These are phyloP conservation scores for Lycaon pictus DNA, from an alignment of 2,113 vertebrate species.

Conservation along the genomic window DNA sequence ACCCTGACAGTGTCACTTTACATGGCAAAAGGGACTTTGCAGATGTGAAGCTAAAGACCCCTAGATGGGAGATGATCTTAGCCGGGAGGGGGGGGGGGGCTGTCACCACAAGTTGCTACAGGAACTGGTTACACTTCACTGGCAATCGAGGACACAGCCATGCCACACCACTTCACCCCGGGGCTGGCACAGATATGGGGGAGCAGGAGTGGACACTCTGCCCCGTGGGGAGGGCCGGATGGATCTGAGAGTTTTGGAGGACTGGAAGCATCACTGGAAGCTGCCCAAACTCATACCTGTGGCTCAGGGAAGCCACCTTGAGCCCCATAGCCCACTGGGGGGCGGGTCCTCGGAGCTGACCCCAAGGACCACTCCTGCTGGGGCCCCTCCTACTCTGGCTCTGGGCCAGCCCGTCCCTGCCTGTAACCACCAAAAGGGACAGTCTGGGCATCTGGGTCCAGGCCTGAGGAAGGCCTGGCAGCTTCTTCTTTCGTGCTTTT, in stretches of 20 bases:
- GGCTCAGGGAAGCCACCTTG: not conserved
- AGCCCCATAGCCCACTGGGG: accelerated
- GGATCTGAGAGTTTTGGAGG: accelerated
- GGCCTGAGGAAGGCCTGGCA: not conserved
- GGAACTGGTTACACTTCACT: not conserved
- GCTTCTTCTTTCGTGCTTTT: not conserved
- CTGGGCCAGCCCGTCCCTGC: not conserved
- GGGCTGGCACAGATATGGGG: accelerated
- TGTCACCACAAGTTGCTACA: not conserved
- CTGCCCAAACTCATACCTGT: accelerated
- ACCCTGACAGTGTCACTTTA: accelerated
- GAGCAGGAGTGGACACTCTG: accelerated
- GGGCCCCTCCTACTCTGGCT: not conserved
- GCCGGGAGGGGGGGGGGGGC: no score
- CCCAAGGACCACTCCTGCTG: not conserved
- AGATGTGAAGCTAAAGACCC: not conserved
- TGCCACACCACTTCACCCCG: accelerated
- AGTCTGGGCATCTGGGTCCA: no score
- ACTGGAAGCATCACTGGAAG: not conserved
- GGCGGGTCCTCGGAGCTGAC: accelerated
- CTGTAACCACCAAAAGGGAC: no score
- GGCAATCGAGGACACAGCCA: not conserved
- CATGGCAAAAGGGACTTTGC: not conserved
- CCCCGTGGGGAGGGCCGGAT: no score
- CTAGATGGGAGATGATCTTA: not conserved